phyloP scores from a whole-genome alignment of 2,113 vertebrate species.

The Tragelaphus imberbis region DNA sequence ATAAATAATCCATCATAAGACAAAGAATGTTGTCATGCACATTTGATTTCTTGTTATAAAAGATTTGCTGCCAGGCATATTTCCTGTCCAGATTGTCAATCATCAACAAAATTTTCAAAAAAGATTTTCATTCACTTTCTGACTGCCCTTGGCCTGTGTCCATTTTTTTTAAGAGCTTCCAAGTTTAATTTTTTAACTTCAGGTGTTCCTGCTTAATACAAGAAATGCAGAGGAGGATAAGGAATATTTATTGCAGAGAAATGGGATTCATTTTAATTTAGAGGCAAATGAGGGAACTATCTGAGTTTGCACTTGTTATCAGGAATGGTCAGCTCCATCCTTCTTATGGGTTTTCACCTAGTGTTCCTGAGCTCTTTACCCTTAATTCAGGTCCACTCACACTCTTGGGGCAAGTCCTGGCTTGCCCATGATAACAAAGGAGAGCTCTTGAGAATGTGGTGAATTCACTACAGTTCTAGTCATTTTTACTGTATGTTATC shows the following conservation, averaged over 20 bases:
- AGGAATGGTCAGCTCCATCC: not conserved
- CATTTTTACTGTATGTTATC: not conserved
- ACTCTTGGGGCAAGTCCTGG: not conserved
- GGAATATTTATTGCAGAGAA: not conserved
- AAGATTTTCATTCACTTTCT: slow-evolving; percentile 32
- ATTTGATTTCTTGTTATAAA: slow-evolving; percentile 20
- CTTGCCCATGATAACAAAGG: not conserved
- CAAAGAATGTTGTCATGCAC: not conserved
- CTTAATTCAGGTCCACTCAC: not conserved
- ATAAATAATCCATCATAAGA: slow-evolving; percentile 21
- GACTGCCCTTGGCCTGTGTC: not conserved
- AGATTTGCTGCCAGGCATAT: not conserved
- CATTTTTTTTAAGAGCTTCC: not conserved
- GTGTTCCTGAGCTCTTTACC: not conserved
- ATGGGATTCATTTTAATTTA: not conserved
- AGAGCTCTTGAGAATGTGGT: not conserved
- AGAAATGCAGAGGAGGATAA: not conserved
- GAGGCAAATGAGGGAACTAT: not conserved
- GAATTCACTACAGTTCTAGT: not conserved
- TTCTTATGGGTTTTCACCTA: not conserved
- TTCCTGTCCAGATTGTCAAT: slow-evolving; percentile 36
- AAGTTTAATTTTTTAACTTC: slow-evolving; percentile 12
- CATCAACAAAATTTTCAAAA: slow-evolving; percentile 11
- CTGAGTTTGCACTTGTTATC: not conserved
- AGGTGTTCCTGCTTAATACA: not conserved